These are phyloP conservation scores for Clarias gariepinus DNA, from an alignment of 2,113 vertebrate species.

Conservation along the genomic window DNA sequence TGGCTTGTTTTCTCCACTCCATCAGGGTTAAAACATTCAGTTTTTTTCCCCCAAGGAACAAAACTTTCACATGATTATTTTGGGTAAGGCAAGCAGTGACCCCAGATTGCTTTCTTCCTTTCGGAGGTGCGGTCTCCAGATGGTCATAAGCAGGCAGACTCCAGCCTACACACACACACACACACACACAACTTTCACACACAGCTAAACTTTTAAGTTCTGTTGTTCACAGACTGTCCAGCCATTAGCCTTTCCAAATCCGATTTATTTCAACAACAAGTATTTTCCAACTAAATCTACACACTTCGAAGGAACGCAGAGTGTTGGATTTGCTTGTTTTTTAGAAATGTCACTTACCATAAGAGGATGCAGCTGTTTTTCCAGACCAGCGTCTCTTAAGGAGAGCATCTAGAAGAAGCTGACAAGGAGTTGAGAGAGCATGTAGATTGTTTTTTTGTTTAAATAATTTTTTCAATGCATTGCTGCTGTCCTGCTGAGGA, in stretches of 20 bases:
- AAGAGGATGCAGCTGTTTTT: constrained; percentile 34
- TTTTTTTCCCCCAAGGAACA: constrained; percentile 1
- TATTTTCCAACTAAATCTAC: constrained; percentile 12
- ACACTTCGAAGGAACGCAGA: background rate
- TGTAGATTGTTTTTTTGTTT: background rate
- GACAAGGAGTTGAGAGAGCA: background rate
- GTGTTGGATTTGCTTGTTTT: constrained; percentile 19
- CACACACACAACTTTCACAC: background rate
- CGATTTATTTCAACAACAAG: background rate
- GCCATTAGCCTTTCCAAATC: background rate
- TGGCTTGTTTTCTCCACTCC: background rate
- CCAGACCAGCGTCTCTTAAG: background rate
- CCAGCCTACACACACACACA: constrained; percentile 11
- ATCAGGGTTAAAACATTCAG: constrained; percentile 4
- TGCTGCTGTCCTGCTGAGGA: constrained; percentile 52
- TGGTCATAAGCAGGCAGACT: constrained; percentile 3
- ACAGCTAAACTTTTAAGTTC: background rate
- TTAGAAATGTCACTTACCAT: background rate
- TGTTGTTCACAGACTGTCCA: background rate
- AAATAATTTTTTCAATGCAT: background rate
- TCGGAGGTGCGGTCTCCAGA: constrained; percentile 37
- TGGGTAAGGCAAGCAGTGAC: constrained; percentile 20
- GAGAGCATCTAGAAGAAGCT: background rate
- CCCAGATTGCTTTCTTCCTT: constrained; percentile 12
- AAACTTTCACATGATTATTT: constrained; percentile 39